Conservation (phyloP, 35 echinoderm and acorn worm genomes). For the Lytechinus pictus region DNA sequence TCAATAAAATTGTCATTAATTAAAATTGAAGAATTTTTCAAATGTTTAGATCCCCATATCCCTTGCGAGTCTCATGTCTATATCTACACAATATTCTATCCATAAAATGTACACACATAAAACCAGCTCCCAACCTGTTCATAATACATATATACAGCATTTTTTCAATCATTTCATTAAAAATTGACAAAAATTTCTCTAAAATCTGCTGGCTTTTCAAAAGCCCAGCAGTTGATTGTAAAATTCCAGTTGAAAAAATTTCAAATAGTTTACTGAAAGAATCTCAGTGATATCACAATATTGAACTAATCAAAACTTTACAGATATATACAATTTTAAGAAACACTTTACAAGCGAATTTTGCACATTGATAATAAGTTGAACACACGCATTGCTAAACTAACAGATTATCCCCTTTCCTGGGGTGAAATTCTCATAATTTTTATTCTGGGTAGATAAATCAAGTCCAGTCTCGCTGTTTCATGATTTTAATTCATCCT, state of each 20-base stretch:
- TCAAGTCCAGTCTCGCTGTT: background rate
- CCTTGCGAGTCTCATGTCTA: conserved; percentile 19
- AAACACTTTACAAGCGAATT: conserved; percentile 2
- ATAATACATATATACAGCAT: conserved; percentile 17
- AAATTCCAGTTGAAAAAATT: conserved; percentile 30
- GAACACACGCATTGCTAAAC: background rate
- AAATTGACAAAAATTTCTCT: background rate
- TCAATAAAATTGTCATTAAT: background rate
- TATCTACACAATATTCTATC: conserved; percentile 27
- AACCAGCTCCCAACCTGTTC: background rate
- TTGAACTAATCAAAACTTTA: background rate
- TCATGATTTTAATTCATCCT: background rate
- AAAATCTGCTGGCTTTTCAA: background rate
- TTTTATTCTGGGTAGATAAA: background rate
- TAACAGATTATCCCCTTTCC: background rate
- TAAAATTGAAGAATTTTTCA: background rate
- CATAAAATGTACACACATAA: conserved; percentile 29
- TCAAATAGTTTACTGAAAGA: background rate
- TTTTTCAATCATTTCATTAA: conserved; percentile 18
- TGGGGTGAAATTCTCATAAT: background rate
- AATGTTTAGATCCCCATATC: background rate
- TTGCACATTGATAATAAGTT: background rate
- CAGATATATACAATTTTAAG: background rate
- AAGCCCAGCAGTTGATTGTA: background rate
- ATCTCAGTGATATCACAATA: background rate